A percentile compares a stretch with the other conserved stretches of the same genome.
Conservation (phyloP, 92 coral and sea anemone species). For the Zoanthus gigantus region DNA sequence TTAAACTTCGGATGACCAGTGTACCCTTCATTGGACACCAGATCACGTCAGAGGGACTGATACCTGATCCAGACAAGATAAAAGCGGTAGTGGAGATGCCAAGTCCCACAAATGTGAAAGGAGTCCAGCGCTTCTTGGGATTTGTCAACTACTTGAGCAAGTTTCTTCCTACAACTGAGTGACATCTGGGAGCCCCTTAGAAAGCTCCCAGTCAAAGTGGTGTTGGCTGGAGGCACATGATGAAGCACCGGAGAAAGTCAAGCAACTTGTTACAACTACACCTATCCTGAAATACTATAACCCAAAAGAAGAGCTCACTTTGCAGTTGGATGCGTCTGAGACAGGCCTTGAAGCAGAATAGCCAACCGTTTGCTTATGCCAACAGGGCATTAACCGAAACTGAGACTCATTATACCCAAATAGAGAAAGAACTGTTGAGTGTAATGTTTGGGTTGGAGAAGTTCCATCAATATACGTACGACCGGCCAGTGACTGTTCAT, state of each 20-base stretch:
- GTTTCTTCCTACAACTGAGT: slow-evolving; percentile 27
- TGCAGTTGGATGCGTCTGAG: slow-evolving; percentile 21
- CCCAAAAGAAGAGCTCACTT: slow-evolving; percentile 12
- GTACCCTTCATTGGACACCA: too few relatives aligned
- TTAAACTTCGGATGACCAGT: too few relatives aligned
- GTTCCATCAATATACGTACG: background rate
- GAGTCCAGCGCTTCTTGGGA: too few relatives aligned
- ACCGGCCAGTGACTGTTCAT: too few relatives aligned
- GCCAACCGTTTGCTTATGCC: slow-evolving; percentile 28
- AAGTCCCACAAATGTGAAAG: too few relatives aligned
- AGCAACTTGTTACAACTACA: background rate
- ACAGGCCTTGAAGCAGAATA: slow-evolving; percentile 7
- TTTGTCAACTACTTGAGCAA: too few relatives aligned
- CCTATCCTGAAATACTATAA: slow-evolving; percentile 15
- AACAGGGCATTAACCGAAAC: slow-evolving; percentile 20
- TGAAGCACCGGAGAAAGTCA: slow-evolving; percentile 6
- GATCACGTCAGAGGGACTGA: too few relatives aligned
- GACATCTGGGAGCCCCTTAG: slow-evolving; percentile 48
- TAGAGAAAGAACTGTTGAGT: too few relatives aligned
- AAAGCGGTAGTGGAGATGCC: too few relatives aligned
- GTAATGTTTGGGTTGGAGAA: slow-evolving; percentile 3
- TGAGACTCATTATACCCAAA: background rate
- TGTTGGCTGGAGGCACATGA: slow-evolving; percentile 6
- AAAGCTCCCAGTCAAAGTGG: slow-evolving; percentile 40
- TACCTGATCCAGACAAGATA: too few relatives aligned